Evolutionary conservation across 2,113 vertebrate species (phyloP), one percentile per base, ranked within the genome.

Genomic region (Sisor rabdophorus): DNA sequence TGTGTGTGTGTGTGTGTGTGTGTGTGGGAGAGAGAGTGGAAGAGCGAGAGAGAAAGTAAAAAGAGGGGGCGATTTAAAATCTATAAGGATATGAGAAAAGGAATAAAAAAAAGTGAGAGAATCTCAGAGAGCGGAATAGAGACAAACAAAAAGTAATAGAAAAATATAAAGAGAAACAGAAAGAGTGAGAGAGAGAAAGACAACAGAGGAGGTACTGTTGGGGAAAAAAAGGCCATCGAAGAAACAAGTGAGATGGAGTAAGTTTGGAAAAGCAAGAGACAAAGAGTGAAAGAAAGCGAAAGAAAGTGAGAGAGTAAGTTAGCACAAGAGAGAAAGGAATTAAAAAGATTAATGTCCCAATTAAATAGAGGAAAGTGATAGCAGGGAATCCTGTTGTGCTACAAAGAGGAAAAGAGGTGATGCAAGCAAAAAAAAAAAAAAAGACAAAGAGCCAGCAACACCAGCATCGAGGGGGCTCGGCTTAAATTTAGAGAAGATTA

Each of bases 321-420:
- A 79, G 48, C 20, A 30, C 36, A 47, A 73, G 59, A 76, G 55
- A 67, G 59, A 73, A 58, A 47, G 50, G 59, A 70, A 76, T 72
- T 58, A 77, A 77, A 71, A 61, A 79, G 70, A 75, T 79, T 73
- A 80, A 67, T 83, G 65, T 73, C 17, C 73, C 78, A 73, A 73
- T 74, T 71, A 80, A 84, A 72, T 47, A 24, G 44, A 65, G 32
- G 78, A 7, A 26, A 77, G 54, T 56, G 76, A 81, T 54, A 44
- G 72, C 22, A 10, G 15, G 56, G 63, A 69, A 58, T 84, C 67
- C 71, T 83, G 73, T 80, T 78, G 80, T 69, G 58, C 54, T 82
- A 53, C 69, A 54, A 71, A 80, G 19, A 65, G 11, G 28, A 75
- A 72, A 52, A 73, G 55, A 70, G 52, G 52, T 54, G 75, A 67